Percentiles rank a stretch among this genome's conserved stretches.
Conservation (phyloP, 2,797 vertebrate species). For the Rhodeus uyekii region DNA sequence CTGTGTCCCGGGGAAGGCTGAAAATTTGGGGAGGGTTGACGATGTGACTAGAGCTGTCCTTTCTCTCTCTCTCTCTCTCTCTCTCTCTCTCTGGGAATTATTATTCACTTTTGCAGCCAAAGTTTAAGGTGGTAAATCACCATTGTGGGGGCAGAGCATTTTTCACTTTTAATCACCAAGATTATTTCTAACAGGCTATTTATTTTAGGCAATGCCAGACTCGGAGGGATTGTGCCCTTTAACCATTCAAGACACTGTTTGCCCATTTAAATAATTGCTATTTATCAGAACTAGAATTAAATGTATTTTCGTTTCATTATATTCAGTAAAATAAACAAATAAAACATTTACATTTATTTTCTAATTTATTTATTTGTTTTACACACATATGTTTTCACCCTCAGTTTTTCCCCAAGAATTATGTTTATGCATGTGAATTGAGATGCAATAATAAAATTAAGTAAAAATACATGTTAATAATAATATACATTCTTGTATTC, state of each 20-base stretch:
- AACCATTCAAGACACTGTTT: conserved; percentile 34
- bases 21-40: conserved; percentile 87
- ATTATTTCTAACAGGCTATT: conserved; percentile 87
- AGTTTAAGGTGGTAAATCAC: conserved; percentile 85
- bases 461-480: neutral
- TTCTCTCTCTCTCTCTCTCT: conserved; percentile 63
- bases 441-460: neutral
- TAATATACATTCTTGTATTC: neutral
- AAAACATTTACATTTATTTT: neutral
- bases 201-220: conserved; percentile 53
- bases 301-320: neutral
- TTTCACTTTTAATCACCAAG: conserved; percentile 91
- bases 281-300: neutral
- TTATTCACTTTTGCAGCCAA: conserved; percentile 69
- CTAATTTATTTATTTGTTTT: neutral
- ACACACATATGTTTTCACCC: neutral
- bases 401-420: neutral
- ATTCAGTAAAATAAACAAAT: neutral
- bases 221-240: conserved; percentile 43
- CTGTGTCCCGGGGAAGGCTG: conserved; percentile 94
- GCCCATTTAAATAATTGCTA: conserved; percentile 23
- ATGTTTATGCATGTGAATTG: too few relatives aligned
- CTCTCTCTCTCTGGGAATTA: conserved; percentile 46
- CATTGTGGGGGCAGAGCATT: conserved; percentile 86
- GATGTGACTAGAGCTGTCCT: conserved; percentile 56